Evolutionary conservation across 2,888 invertebrate genomes (phyloP), one percentile per base, ranked within the genome.

Genomic region (Gastracanthus pulcherrimus): DNA sequence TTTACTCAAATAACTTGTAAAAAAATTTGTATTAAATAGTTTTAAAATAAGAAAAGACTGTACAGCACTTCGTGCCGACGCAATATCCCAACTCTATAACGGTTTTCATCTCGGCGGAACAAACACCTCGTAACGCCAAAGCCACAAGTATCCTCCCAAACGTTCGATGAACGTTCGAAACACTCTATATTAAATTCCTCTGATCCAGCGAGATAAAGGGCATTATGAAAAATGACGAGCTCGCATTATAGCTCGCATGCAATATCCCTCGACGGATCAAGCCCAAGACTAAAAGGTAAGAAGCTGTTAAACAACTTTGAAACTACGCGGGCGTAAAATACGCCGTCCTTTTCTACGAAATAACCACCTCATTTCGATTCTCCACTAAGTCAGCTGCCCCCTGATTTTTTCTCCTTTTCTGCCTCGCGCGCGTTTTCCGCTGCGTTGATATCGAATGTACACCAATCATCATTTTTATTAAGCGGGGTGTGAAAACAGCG

Each of bases 191-290:
- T 69, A 76, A 76, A 76, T 76, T 69, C 55, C 45, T 23, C 34
- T 16, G 7, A n/a, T n/a, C n/a, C 26, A 34, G 13, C n/a, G 11
- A 36, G 29, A 51, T 45, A 29, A 75, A 70, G 69, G 19, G 51
- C 60, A 75, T 80, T 69, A 75, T 75, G 75, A 70, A 75, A 75
- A 62, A 51, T 62, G 23, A 80, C 69, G 76, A 76, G 69, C 13
- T 19, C 36, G 31, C 55, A 55, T 70, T 70, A 70, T 70, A 70
- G 55, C 26, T 3, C n/a, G 45, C 3, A 9, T 16, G 4, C 9
- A 9, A n/a, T 62, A 16, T 31, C 13, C 5, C 62, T 34, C n/a
- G n/a, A 19, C 6, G 19, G n/a, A 23, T 51, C n/a, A n/a, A n/a
- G n/a, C n/a, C n/a, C n/a, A n/a, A n/a, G n/a, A n/a, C n/a, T n/a